Evolutionary conservation across 2,888 invertebrate species (phyloP), one percentile per base, ranked within the genome.

Genomic region (Drosophila mercatorum): DNA sequence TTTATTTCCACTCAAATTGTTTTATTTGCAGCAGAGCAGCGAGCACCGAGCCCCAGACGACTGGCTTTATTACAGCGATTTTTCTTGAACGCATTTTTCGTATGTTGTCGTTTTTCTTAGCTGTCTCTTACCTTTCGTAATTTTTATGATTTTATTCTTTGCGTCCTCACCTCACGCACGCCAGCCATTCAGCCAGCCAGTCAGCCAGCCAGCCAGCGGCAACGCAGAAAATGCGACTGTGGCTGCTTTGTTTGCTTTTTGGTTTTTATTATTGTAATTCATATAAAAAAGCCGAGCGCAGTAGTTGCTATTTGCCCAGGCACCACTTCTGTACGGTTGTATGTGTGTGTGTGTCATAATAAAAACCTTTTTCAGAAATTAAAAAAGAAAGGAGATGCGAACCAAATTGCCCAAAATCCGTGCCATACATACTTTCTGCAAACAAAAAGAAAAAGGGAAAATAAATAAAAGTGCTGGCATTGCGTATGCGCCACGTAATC

Each of bases 1-100:
- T 86, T 85, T 86, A 90, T 88, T 86, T 85, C 83, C 90, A 86
- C 87, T 90, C 81, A 89, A 89, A 88, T 88, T 88, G 90, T 90
- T 90, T 90, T 89, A 83, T 89, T 88, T 82, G 80, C 75, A 68
- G 70, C 75, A 65, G 61, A 72, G 56, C 64, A 51, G n/a, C 38
- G 41, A 47, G 44, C 56, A 59, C 40, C 64, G 57, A 73, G 56
- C 72, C 69, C 74, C 80, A 68, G 67, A 71, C 76, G 72, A 66
- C 79, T 52, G 80, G 72, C 83, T 88, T 90, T 88, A 90, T 88
- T 90, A 89, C 79, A 75, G 90, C 81, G 90, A 90, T 88, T 90
- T 89, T 89, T 89, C 88, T 89, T 89, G 78, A 83, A 77, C 87
- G 78, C 89, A 83, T 88, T 89, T 88, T 83, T 83, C 69, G 75